Conservation (phyloP, 1,140 invertebrate genomes). For the Plodia interpunctella region DNA sequence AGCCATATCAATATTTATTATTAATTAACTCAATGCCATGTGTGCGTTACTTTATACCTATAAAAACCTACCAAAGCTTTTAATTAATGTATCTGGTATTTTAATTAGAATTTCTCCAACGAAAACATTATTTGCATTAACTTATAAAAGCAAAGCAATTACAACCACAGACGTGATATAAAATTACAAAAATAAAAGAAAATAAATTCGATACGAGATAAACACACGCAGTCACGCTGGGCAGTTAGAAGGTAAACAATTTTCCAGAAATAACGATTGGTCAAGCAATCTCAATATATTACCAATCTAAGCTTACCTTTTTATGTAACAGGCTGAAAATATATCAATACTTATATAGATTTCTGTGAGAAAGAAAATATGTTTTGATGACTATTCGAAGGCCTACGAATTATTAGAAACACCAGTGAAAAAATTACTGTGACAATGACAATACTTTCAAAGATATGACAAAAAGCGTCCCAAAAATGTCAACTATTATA, state of each 20-base stretch:
- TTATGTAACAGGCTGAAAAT: slow-evolving; percentile 2
- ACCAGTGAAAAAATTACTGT: no score
- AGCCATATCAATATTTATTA: no score
- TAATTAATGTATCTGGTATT: background rate
- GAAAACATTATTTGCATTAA: background rate
- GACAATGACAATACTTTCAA: no score
- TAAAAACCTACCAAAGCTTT: background rate
- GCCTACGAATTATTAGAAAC: no score
- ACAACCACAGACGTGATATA: slow-evolving; percentile 36
- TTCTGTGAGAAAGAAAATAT: slow-evolving; percentile 32
- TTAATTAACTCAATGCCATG: no score
- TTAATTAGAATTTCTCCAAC: background rate
- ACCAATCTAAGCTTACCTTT: slow-evolving; percentile 5
- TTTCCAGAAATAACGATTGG: slow-evolving; percentile 57
- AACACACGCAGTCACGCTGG: slow-evolving; percentile 44
- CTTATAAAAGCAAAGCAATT: slow-evolving; percentile 32
- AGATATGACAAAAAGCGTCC: no score
- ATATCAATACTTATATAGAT: background rate
- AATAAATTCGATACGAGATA: slow-evolving; percentile 56
- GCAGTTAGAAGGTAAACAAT: slow-evolving; percentile 51
- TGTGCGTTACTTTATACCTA: no score
- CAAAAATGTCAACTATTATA: no score
- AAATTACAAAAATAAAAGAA: slow-evolving; percentile 64
- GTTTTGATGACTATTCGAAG: no score
- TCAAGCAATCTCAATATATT: slow-evolving; percentile 45